These are phyloP conservation scores for Bombus impatiens DNA, from an alignment of 1,140 invertebrate genomes.

Conservation along the genomic window DNA sequence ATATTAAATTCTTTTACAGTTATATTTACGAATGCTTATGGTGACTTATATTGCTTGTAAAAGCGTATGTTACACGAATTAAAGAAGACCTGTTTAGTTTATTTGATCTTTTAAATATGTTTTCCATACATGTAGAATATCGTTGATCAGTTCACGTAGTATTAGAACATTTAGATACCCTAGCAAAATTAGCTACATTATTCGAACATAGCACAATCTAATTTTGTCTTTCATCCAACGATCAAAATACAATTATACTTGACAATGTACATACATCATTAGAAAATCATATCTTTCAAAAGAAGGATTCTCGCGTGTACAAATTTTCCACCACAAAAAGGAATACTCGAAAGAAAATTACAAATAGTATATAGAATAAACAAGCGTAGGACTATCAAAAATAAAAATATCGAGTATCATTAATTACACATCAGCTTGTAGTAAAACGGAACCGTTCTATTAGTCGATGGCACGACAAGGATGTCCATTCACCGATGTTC, in stretches of 20 bases:
- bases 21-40: not conserved
- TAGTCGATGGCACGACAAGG: not conserved
- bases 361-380: not conserved
- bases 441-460: not conserved
- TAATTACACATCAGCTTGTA: not conserved
- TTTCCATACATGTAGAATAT: not conserved
- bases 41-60: not conserved
- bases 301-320: no score
- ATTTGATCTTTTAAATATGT: not conserved
- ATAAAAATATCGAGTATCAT: not conserved
- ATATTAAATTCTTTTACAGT: not conserved
- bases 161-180: not conserved
- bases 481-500: not conserved
- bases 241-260: not conserved
- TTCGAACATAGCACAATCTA: not conserved
- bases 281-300: no score
- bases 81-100: not conserved
- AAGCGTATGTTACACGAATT: not conserved
- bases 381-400: not conserved
- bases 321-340: not conserved
- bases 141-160: not conserved
- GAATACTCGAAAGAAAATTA: not conserved
- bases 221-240: not conserved
- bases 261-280: not conserved
- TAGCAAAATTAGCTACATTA: not conserved